phyloP scores from a whole-genome alignment of 2,113 vertebrate genomes.

The Ictalurus punctatus region DNA sequence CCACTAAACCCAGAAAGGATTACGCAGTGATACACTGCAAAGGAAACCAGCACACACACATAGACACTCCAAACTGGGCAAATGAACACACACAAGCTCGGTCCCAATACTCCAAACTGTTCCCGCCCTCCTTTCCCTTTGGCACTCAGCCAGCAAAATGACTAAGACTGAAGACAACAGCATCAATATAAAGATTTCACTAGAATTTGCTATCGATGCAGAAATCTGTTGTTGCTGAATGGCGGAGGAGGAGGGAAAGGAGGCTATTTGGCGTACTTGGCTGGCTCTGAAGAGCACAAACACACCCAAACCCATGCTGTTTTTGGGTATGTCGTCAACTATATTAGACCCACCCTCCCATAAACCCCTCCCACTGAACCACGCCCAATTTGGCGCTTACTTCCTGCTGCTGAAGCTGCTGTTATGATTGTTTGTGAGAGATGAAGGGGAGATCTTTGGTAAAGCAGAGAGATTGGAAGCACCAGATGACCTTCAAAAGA shows the following conservation, averaged over 20 bases:
- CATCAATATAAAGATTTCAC: neutral
- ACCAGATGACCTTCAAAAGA: conserved; percentile 98
- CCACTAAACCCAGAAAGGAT: neutral
- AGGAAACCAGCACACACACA: conserved; percentile 34
- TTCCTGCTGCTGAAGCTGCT: conserved; percentile 99
- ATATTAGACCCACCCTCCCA: conserved; percentile 37
- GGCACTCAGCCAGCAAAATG: neutral
- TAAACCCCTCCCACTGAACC: conserved; percentile 43
- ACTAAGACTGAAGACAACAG: neutral
- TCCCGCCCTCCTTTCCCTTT: conserved; percentile 23
- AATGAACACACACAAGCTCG: neutral
- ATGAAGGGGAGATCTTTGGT: conserved; percentile 99
- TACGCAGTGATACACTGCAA: neutral
- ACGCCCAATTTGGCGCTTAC: conserved; percentile 81
- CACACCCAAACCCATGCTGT: conserved; percentile 38
- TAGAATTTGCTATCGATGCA: neutral
- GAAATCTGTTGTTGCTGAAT: neutral
- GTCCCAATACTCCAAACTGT: conserved; percentile 33
- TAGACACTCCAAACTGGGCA: conserved; percentile 28
- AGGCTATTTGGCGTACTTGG: conserved; percentile 36
- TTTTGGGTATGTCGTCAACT: neutral
- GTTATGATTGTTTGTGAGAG: conserved; percentile 99
- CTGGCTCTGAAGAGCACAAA: conserved; percentile 12
- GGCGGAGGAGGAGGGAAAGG: conserved; percentile 19
- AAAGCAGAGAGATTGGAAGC: conserved; percentile 99